phyloP scores from a whole-genome alignment of 2,797 vertebrate genomes.

The Novumbra hubbsi region DNA sequence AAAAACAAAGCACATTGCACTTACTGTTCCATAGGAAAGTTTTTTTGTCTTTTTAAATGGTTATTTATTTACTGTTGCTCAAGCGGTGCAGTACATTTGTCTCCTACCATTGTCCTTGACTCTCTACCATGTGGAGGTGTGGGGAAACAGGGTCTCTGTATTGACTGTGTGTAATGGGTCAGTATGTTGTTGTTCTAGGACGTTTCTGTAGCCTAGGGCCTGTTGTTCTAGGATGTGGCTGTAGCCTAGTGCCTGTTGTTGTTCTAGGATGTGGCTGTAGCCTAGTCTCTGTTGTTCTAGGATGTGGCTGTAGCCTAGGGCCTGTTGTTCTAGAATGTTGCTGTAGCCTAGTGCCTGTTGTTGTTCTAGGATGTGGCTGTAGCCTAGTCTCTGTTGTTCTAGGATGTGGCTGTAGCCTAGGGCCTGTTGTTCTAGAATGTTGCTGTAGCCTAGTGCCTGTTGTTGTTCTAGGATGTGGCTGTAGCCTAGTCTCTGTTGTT shows the following conservation, averaged over 20 bases:
- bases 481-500: neutral
- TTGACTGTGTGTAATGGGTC: slow-evolving; percentile 58
- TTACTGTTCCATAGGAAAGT: slow-evolving; percentile 87
- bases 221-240: neutral
- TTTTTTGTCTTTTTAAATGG: slow-evolving; percentile 80
- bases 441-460: neutral
- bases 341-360: neutral
- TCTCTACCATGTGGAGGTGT: slow-evolving; percentile 65
- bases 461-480: neutral
- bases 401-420: neutral
- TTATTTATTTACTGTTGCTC: slow-evolving; percentile 76
- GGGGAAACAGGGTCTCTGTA: slow-evolving; percentile 49
- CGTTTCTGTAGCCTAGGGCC: neutral
- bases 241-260: neutral
- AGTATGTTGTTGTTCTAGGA: slow-evolving; percentile 29
- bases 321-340: neutral
- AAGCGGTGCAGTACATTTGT: slow-evolving; percentile 78
- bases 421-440: neutral
- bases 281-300: neutral
- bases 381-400: neutral
- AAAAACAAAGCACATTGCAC: slow-evolving; percentile 89
- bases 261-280: neutral
- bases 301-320: neutral
- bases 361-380: slow-evolving; percentile 3
- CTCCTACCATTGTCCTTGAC: slow-evolving; percentile 76